These are phyloP conservation scores for Liasis olivaceus DNA, from an alignment of 2,797 vertebrate species.

Conservation along the genomic window DNA sequence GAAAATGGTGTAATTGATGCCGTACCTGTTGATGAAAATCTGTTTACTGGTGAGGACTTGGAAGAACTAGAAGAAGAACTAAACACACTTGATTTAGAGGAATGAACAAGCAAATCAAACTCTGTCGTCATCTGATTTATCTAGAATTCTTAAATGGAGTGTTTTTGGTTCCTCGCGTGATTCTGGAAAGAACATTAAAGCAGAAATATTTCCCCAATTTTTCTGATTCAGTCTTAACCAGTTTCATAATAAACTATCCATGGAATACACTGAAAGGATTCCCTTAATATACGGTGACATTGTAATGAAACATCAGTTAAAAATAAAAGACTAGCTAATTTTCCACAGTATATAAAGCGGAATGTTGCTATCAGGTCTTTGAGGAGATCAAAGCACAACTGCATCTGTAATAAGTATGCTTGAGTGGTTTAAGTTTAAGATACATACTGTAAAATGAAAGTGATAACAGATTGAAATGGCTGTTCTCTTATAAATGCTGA, in stretches of 20 bases:
- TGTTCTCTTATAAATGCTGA: slow-evolving; percentile 47
- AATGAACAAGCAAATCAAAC: slow-evolving; percentile 74
- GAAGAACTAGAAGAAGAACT: slow-evolving; percentile 98
- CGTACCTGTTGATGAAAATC: slow-evolving; percentile 97
- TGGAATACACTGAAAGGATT: slow-evolving; percentile 54
- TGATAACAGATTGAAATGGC: slow-evolving; percentile 48
- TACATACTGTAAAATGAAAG: slow-evolving; percentile 56
- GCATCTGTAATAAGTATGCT: slow-evolving; percentile 58
- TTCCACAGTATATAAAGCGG: slow-evolving; percentile 61
- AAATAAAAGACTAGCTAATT: slow-evolving; percentile 65
- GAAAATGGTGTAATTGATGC: slow-evolving; percentile 81
- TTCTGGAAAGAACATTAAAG: slow-evolving; percentile 58
- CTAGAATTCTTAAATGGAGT: slow-evolving; percentile 68
- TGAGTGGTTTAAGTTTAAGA: slow-evolving; percentile 57
- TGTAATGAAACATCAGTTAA: slow-evolving; percentile 50
- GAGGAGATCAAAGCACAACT: slow-evolving; percentile 49
- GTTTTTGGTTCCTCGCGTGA: slow-evolving; percentile 68
- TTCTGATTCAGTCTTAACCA: slow-evolving; percentile 67
- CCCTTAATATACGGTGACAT: slow-evolving; percentile 60
- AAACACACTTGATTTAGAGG: slow-evolving; percentile 91
- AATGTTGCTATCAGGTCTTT: slow-evolving; percentile 59
- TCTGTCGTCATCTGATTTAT: slow-evolving; percentile 63
- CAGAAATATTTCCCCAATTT: slow-evolving; percentile 57
- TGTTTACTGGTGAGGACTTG: slow-evolving; percentile 97
- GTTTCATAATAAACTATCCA: slow-evolving; percentile 67